Percentiles rank a stretch among this genome's conserved stretches.
Conservation (phyloP, 2,797 vertebrate genomes). For the Poliocrania exsul region DNA sequence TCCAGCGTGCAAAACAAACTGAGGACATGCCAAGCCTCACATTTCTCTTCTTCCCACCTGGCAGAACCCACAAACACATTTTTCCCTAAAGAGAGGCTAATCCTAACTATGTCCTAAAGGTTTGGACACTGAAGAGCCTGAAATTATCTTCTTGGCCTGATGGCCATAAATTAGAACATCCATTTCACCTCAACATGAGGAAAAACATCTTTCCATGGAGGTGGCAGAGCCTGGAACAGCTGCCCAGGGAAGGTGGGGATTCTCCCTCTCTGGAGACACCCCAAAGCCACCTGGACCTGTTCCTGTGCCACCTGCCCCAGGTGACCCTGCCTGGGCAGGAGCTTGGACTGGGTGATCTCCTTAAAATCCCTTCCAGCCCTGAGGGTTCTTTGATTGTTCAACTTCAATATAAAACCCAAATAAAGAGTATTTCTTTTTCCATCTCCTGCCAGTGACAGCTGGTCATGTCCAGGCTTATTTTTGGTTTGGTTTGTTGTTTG, state of each 20-base stretch:
- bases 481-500: background rate
- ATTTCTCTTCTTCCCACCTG: background rate
- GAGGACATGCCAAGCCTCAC: background rate
- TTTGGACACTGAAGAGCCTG: background rate
- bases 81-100: background rate
- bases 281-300: background rate
- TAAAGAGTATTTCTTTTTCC: background rate
- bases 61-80: background rate
- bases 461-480: background rate
- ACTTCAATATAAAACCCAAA: background rate
- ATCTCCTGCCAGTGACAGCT: background rate
- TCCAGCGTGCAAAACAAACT: background rate
- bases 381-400: background rate
- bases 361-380: background rate
- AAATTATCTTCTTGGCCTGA: background rate
- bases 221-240: background rate
- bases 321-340: background rate
- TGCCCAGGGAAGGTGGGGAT: no score
- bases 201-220: background rate
- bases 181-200: background rate
- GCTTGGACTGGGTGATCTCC: background rate
- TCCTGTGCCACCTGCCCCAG: background rate
- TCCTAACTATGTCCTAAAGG: background rate
- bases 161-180: background rate
- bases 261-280: background rate